Base-by-base conservation (phyloP, 2,888 invertebrate genomes). In the Caenorhabditis sp. region DNA sequence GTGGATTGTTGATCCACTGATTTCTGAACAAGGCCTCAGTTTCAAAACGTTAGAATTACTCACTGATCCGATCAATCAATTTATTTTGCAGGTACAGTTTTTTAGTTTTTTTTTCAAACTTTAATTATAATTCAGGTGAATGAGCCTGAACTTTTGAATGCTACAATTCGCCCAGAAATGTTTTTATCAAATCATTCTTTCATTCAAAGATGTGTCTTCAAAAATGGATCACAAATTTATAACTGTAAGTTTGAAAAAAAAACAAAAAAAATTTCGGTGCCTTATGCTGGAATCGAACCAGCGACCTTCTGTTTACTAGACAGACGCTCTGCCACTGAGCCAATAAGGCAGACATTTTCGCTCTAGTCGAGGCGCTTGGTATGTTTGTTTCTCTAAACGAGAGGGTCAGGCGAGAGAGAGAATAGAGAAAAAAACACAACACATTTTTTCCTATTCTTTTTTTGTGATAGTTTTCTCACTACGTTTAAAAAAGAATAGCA, bases 221-320 rank as follows among this genome's bases (percentile, higher is more conserved):
- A 54, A 0, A 80, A 81, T 31, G 81, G 77, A n/a, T 72, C 78
- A 1, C 51, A 77, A 14, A 76, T 81, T 24, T 77, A 69, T 58
- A 76, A 78, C 36, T 81, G 81, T 81, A 21, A 73, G 76, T 62
- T 24, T 43, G 2, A 19, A 49, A 57, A 61, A 57, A 61, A 21
- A 61, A 19, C 21, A 24, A 31, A 43, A 67, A 66, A 71, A 66
- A 63, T 10, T 62, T 67, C 71, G 66, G 71, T 72, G 78, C 78
- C 77, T 76, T 77, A 79, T 77, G 81, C 77, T 79, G 78, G 82
- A 79, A 83, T 83, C 78, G 81, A 83, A 83, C 83, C 83, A 79
- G 79, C 79, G 82, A 83, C 83, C 83, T 83, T 83, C 82, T 81
- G 83, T 82, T 82, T 82, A 83, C 82, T 77, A 82, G 82, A 82